These are phyloP conservation scores for Anabacerthia variegaticeps DNA, from an alignment of 2,797 vertebrate species.

Conservation along the genomic window DNA sequence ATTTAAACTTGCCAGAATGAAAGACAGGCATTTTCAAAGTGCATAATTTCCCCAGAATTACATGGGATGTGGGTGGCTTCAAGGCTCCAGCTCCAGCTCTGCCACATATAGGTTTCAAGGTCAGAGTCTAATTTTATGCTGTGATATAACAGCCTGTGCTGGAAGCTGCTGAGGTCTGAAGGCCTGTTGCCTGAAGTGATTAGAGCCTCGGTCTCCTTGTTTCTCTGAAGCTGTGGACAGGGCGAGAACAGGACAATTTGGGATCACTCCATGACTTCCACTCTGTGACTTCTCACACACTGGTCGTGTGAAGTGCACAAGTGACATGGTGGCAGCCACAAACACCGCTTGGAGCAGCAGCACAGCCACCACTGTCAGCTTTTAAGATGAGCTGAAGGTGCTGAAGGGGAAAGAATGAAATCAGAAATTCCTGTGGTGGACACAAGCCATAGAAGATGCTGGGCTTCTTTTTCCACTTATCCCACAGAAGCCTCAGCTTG, in stretches of 20 bases:
- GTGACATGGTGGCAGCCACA: neutral
- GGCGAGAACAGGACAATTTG: rapidly evolving
- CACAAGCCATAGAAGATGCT: neutral
- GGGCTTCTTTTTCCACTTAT: rapidly evolving
- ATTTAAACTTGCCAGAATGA: neutral
- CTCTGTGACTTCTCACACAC: rapidly evolving
- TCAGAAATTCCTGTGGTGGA: neutral
- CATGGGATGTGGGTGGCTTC: slow-evolving; percentile 23
- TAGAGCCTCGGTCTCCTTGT: neutral
- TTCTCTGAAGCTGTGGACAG: neutral
- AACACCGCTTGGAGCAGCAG: neutral
- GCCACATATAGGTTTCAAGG: slow-evolving; percentile 20
- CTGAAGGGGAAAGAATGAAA: neutral
- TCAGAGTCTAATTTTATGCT: slow-evolving; percentile 34
- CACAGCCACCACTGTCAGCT: neutral
- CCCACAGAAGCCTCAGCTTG: neutral
- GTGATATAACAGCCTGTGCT: neutral
- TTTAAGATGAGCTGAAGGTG: neutral
- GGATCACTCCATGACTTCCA: rapidly evolving
- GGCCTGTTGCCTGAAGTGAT: neutral
- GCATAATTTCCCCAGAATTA: slow-evolving; percentile 6
- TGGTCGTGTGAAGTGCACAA: rapidly evolving
- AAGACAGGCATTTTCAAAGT: slow-evolving; percentile 11
- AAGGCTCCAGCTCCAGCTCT: slow-evolving; percentile 21
- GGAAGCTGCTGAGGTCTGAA: neutral